A percentile compares a stretch with the other conserved stretches of the same genome.
Evolutionary conservation across 2,797 vertebrate species (phyloP).

Genomic region (Tragopan temminckii): DNA sequence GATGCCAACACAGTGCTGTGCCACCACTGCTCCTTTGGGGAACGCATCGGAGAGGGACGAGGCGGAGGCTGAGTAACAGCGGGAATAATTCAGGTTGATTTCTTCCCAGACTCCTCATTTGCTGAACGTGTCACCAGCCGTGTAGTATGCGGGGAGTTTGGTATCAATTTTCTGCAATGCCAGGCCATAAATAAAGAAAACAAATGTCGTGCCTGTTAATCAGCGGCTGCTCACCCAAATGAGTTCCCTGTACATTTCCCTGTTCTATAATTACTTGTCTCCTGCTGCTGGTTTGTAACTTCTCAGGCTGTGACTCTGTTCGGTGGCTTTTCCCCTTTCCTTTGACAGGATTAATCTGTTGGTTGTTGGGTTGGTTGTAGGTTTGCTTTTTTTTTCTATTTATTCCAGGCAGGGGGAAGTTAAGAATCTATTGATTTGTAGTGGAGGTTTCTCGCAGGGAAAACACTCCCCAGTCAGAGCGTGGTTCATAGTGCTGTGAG

Average conservation of each 20-base stretch:
- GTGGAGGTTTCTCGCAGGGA: not conserved
- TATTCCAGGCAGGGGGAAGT: not conserved
- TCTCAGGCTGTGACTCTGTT: constrained; percentile 22
- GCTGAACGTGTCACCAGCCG: constrained; percentile 28
- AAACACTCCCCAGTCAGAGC: not conserved
- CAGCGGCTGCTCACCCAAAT: constrained; percentile 64
- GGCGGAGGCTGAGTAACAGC: not conserved
- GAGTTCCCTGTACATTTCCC: constrained; percentile 57
- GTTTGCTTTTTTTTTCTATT: not conserved
- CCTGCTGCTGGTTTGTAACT: constrained; percentile 59
- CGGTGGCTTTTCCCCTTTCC: not conserved
- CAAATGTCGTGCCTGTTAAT: constrained; percentile 61
- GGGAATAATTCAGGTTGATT: constrained; percentile 63
- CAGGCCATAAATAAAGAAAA: constrained; percentile 74
- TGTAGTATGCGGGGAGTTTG: constrained; percentile 46
- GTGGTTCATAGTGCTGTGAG: not conserved
- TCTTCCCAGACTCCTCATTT: constrained; percentile 61
- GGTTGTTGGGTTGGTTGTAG: not conserved
- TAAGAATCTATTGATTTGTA: not conserved
- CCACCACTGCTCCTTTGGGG: not conserved
- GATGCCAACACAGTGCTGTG: fast-evolving
- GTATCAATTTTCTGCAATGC: constrained; percentile 44
- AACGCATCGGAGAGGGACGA: not conserved
- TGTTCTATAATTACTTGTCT: constrained; percentile 76
- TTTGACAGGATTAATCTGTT: constrained; percentile 38